Evolutionary conservation across 2,797 vertebrate species (phyloP).

Genomic region (Morus bassanus): DNA sequence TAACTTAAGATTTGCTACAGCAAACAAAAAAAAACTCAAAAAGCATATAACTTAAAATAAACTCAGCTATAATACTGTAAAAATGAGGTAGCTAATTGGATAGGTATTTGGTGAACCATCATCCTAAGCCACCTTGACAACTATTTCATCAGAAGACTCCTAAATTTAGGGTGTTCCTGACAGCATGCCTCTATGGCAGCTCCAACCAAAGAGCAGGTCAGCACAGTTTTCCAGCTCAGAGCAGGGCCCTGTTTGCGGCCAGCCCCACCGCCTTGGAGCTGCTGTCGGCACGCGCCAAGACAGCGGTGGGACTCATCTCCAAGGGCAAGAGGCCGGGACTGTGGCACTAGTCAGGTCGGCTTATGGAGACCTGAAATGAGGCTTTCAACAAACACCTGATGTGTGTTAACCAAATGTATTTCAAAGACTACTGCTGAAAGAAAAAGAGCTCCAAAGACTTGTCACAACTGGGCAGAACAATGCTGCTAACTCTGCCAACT

Average conservation of each 20-base stretch:
- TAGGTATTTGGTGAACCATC: not conserved
- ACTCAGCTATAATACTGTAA: not conserved
- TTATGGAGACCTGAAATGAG: accelerated
- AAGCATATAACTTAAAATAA: not conserved
- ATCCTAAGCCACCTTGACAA: not conserved
- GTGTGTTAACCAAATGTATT: not conserved
- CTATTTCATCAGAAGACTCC: accelerated
- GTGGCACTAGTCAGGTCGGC: accelerated
- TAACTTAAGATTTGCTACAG: not conserved
- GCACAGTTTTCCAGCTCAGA: not conserved
- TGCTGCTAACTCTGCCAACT: not conserved
- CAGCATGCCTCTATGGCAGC: not conserved
- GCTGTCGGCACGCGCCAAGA: accelerated
- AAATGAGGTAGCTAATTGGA: too few species aligned
- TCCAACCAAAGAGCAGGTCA: accelerated
- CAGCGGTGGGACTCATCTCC: accelerated
- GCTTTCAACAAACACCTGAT: accelerated
- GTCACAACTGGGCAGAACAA: not conserved
- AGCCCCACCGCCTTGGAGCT: not conserved
- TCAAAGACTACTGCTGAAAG: not conserved
- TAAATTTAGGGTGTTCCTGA: accelerated
- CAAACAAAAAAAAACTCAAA: not conserved
- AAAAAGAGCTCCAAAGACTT: not conserved
- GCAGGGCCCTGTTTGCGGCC: not conserved
- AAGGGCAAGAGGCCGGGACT: too few species aligned